Base-by-base conservation (phyloP, 2,888 invertebrate species). In the Melanotus villosus region DNA sequence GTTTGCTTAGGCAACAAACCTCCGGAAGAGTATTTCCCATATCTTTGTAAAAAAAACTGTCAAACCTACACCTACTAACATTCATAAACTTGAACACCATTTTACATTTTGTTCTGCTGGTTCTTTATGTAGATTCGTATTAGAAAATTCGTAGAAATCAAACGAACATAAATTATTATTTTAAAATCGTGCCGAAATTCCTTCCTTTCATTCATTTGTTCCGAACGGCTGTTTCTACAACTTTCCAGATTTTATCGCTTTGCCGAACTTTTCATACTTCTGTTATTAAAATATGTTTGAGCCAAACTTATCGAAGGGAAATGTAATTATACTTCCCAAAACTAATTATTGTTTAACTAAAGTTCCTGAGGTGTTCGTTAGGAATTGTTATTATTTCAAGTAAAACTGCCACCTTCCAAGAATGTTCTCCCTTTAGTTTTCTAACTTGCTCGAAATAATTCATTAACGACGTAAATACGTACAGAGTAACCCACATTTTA, bases 261-360 rank as follows among this genome's bases (percentile, higher is more conserved):
- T 45, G 7, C 21, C n/a, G 21, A 45, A 45, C 45, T 45, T 45
- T 7, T 21, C 21, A 45, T 21, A 43, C 19, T 45, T 21, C 45
- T 45, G 21, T 21, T 45, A 45, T 45, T 45, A 45, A 45, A 45
- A 21, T 21, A 21, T 45, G 45, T 45, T 21, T 21, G 21, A 45
- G 12, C 45, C 21, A 12, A 45, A 45, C 45, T 45, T 10, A 45
- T 45, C 21, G 45, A 45, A 45, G 10, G 14, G 21, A 45, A 45
- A 45, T 21, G 45, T 21, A 45, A 45, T 45, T 45, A 45, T 45
- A 45, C 45, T 45, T 21, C 21, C 1, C 21, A 14, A 10, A 45
- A 45, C 45, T 45, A 45, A 45, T 45, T 45, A 45, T 45, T 45
- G 21, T 41, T 41, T 41, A 16, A 41, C 41, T 41, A n/a, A 45